Conservation (phyloP, 2,888 invertebrate genomes). For the Eilema sororculum region DNA sequence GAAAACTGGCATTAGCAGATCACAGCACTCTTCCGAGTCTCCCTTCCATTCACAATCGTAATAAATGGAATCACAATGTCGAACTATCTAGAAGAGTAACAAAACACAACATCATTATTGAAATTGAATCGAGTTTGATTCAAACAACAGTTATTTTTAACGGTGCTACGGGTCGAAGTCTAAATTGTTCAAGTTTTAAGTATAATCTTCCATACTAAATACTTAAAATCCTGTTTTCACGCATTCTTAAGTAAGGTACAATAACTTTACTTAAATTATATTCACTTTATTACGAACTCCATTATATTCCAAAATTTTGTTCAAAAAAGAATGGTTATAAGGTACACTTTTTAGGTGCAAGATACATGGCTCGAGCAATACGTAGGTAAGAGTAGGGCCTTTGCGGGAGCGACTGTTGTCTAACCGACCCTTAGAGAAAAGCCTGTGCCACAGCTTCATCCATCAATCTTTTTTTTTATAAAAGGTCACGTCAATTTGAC, state of each 20-base stretch:
- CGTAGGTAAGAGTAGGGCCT: too few species aligned
- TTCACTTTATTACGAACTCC: too few species aligned
- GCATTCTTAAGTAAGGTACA: neutral
- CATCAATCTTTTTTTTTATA: too few species aligned
- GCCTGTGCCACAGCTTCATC: too few species aligned
- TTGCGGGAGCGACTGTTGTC: too few species aligned
- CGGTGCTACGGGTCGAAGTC: neutral
- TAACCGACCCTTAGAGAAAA: too few species aligned
- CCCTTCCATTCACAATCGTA: constrained; percentile 90
- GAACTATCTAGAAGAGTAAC: constrained; percentile 81
- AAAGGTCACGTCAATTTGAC: too few species aligned
- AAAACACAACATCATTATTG: neutral
- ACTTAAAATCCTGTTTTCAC: neutral
- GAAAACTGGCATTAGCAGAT: constrained; percentile 89
- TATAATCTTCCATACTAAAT: neutral
- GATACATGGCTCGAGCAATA: too few species aligned
- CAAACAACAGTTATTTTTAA: neutral
- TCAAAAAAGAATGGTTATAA: too few species aligned
- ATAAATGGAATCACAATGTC: constrained; percentile 88
- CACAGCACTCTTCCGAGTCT: constrained; percentile 89
- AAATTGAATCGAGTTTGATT: neutral
- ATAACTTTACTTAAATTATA: too few species aligned
- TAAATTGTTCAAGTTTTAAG: neutral
- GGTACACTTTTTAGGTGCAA: too few species aligned
- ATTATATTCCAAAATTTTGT: too few species aligned